Evolutionary conservation across 2,113 vertebrate genomes (phyloP), one percentile per base, ranked within the genome.

Genomic region (Nesogale talazaci): DNA sequence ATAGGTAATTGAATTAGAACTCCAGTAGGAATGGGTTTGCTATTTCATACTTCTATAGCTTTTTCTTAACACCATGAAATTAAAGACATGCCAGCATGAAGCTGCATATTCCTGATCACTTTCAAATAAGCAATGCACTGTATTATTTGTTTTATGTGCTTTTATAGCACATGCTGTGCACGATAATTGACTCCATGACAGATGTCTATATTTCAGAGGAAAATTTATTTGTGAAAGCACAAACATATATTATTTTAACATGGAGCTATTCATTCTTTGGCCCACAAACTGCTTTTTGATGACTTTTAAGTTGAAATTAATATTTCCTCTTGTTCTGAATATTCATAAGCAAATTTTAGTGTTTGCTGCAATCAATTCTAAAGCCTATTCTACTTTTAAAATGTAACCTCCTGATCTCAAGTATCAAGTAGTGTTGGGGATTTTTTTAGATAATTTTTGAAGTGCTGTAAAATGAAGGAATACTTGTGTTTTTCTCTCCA

Each of bases 61-160:
- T 94, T 97, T 96, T 94, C 95, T 97, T 96, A 96, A 96, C 42
- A 96, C 90, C 95, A 95, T 96, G 94, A 97, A 97, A 97, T 97
- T 96, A 96, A 97, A 96, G 94, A 93, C 86, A 95, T 90, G 86
- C 93, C 88, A 94, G 90, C 83, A 80, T 89, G 88, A n/a, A 94
- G 90, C 85, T 93, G 61, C n/a, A 14, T 82, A 81, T 92, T 93
- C 80, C 93, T 88, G 90, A 97, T 97, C 86, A 90, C 93, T 96
- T 97, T 94, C 94, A 94, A 96, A 94, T 93, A 96, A 93, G 90
- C 93, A 79, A 67, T 67, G 86, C 69, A 83, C 80, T 92, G 74
- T 82, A 90, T 96, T 96, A 96, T 94, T 97, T 86, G 86, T 81
- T 94, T 92, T 95, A 96, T 95, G 88, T 95, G 88, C 79, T 86